These are phyloP conservation scores for Operophtera brumata DNA, from an alignment of 2,888 invertebrate genomes.

Conservation along the genomic window DNA sequence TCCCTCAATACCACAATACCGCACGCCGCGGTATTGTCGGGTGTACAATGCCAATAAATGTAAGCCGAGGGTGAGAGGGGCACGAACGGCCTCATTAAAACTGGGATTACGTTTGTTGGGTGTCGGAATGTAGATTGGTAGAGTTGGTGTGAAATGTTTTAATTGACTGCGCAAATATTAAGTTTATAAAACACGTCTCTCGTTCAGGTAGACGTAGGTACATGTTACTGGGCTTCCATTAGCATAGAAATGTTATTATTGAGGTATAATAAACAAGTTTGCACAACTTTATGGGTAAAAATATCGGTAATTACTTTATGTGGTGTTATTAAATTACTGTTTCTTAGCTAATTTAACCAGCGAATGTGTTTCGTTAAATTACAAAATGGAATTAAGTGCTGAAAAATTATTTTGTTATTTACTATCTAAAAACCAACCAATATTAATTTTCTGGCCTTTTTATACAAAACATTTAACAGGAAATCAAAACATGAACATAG, in stretches of 20 bases:
- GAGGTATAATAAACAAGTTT: not conserved
- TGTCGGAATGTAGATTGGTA: constrained; percentile 27
- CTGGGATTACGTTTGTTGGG: constrained; percentile 37
- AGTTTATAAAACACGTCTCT: not conserved
- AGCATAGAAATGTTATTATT: too few relatives aligned
- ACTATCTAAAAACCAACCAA: too few relatives aligned
- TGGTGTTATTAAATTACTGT: not conserved
- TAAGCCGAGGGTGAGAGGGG: constrained; percentile 29
- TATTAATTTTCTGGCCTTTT: too few relatives aligned
- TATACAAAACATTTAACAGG: too few relatives aligned
- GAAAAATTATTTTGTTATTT: too few relatives aligned
- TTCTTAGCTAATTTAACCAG: too few relatives aligned
- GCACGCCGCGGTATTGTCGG: constrained; percentile 17
- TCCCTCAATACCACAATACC: constrained; percentile 12
- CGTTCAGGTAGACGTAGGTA: too few relatives aligned
- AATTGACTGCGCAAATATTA: constrained; percentile 24
- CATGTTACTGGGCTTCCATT: too few relatives aligned
- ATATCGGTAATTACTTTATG: not conserved
- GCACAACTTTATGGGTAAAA: not conserved
- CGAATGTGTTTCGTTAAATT: too few relatives aligned
- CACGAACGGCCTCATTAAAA: constrained; percentile 36
- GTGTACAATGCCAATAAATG: constrained; percentile 33
- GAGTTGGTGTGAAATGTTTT: constrained; percentile 18
- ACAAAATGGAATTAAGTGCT: too few relatives aligned
- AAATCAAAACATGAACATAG: too few relatives aligned